A percentile compares a stretch with the other conserved stretches of the same genome.
Evolutionary conservation across 2,797 vertebrate species (phyloP).

Genomic region (Phylloscopus collybita): DNA sequence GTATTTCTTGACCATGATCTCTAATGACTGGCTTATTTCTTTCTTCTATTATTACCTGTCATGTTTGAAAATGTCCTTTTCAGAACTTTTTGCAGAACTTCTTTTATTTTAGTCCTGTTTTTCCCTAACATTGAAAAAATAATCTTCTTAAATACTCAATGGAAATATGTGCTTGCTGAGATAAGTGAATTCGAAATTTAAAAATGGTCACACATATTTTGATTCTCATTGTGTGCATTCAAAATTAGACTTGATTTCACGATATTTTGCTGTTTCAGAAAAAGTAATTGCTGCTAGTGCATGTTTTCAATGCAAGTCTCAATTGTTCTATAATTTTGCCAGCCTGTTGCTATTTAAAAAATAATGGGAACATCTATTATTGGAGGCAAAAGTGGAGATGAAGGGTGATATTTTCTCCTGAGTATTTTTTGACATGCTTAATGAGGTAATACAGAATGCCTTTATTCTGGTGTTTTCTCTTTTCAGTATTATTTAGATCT

Average conservation of each 20-base stretch:
- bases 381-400: not conserved
- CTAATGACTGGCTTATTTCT: not conserved
- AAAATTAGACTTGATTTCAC: not conserved
- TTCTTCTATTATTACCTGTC: not conserved
- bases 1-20: not conserved
- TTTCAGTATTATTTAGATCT: not conserved
- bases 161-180: not conserved
- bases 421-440: not conserved
- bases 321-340: not conserved
- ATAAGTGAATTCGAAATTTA: not conserved
- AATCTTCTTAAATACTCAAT: not conserved
- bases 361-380: not conserved
- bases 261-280: not conserved
- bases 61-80: not conserved
- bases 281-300: not conserved
- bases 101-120: not conserved
- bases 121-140: not conserved
- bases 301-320: not conserved
- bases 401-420: not conserved
- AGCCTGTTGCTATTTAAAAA: not conserved
- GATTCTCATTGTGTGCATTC: not conserved
- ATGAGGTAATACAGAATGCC: not conserved
- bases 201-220: not conserved
- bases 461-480: constrained; percentile 1
- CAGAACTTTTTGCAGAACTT: not conserved